A percentile compares a stretch with the other conserved stretches of the same genome.
phyloP scores from a whole-genome alignment of 1,140 invertebrate genomes.

The Aphelenchoides besseyi region DNA sequence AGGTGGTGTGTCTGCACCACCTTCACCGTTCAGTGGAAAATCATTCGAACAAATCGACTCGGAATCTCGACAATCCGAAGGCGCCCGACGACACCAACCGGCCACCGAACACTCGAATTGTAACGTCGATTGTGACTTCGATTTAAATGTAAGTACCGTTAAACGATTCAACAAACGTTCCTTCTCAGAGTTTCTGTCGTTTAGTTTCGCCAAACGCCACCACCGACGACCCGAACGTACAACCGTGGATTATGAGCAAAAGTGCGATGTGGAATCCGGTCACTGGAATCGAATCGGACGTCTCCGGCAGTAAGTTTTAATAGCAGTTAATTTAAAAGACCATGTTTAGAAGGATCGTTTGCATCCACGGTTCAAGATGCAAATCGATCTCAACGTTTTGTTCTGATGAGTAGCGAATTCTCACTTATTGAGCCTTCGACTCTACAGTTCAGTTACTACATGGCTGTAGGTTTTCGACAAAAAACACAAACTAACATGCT shows the following conservation, averaged over 20 bases:
- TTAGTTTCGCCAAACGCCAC: slow-evolving; percentile 1
- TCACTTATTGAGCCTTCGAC: slow-evolving; percentile 15
- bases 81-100: neutral
- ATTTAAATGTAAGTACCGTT: slow-evolving; percentile 18
- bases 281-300: slow-evolving; percentile 24
- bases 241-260: slow-evolving; percentile 16
- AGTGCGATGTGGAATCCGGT: slow-evolving; percentile 20
- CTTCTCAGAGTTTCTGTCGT: neutral
- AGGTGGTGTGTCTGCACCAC: neutral
- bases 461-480: slow-evolving; percentile 15
- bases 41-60: neutral
- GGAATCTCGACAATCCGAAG: slow-evolving; percentile 1
- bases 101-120: slow-evolving; percentile 19
- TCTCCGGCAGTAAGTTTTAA: slow-evolving; percentile 16
- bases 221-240: neutral
- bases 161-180: neutral
- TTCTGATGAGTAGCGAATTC: slow-evolving; percentile 3
- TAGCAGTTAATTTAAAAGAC: neutral
- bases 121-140: slow-evolving; percentile 25
- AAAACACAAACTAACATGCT: neutral
- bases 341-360: slow-evolving; percentile 13
- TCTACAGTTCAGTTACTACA: slow-evolving; percentile 28
- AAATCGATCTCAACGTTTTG: neutral
- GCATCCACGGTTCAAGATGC: slow-evolving; percentile 5
- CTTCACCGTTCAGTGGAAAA: neutral